Percentiles rank a stretch among this genome's conserved stretches.
Evolutionary conservation across 2,113 vertebrate species (phyloP).

Genomic region (Upupa epops): DNA sequence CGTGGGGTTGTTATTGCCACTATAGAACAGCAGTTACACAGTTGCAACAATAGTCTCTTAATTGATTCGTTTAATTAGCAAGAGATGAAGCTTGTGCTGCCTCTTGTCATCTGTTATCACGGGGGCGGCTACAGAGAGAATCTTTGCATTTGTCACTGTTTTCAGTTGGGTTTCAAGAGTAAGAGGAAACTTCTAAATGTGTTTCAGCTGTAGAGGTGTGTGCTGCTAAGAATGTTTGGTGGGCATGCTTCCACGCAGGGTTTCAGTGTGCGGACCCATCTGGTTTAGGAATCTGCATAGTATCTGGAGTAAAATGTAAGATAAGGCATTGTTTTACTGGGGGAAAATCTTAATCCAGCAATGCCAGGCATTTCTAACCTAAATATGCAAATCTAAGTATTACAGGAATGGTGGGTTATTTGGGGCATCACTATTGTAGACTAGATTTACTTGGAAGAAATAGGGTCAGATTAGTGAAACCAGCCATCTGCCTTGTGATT

Average conservation of each 20-base stretch:
- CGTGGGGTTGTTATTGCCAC: slow-evolving; percentile 91
- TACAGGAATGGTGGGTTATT: slow-evolving; percentile 61
- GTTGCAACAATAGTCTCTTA: slow-evolving; percentile 94
- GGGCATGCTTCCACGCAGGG: background rate
- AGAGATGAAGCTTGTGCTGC: slow-evolving; percentile 86
- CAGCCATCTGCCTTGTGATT: slow-evolving; percentile 63
- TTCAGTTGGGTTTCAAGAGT: slow-evolving; percentile 40
- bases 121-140: slow-evolving; percentile 75
- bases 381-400: slow-evolving; percentile 69
- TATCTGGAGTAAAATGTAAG: background rate
- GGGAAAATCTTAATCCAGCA: background rate
- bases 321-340: slow-evolving; percentile 17
- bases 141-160: slow-evolving; percentile 78
- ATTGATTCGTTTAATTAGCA: slow-evolving; percentile 99
- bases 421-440: slow-evolving; percentile 28
- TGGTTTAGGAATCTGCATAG: background rate
- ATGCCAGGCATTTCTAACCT: slow-evolving; percentile 29
- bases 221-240: background rate
- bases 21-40: slow-evolving; percentile 95
- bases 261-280: background rate
- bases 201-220: background rate
- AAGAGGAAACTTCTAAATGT: slow-evolving; percentile 1
- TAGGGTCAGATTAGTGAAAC: slow-evolving; percentile 71
- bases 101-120: slow-evolving; percentile 87
- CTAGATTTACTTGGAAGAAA: slow-evolving; percentile 65